Evolutionary conservation across 2,888 invertebrate species (phyloP), one percentile per base, ranked within the genome.

Genomic region (Rotaria sp.): DNA sequence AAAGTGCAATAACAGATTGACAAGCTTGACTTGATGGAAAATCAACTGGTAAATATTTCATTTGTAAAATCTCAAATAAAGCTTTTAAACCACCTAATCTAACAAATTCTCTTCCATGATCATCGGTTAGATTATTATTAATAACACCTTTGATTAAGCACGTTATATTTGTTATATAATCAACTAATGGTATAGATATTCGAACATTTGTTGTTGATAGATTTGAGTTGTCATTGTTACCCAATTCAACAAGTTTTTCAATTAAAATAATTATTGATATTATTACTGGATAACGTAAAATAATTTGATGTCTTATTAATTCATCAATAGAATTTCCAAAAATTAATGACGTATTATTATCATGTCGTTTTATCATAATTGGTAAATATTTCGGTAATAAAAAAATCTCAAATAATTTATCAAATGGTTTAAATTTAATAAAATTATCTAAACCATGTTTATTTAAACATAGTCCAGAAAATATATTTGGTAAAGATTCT

Each of bases 301-400:
- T 94, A 0, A 95, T 95, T 90, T 96, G 95, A 90, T 96, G 95
- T 84, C 95, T 92, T 94, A 96, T 95, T 21, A 96, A 90, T 90
- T 96, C 95, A 90, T 96, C 95, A 94, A 96, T 94, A 0, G 95
- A 94, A 91, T 94, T 94, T 26, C 95, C 95, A 57, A 96, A 92
- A 91, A 94, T 95, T 80, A 94, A 94, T 2, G 95, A 95, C 10
- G 95, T 95, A 59, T 85, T 85, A 41, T 38, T 21, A 88, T 94
- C 94, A 35, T 95, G 93, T 57, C 95, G 93, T 87, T 95, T 93
- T 85, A 95, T 93, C 95, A 96, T 95, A 10, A 95, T 95, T 4
- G 94, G 94, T 86, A 96, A 91, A 91, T 96, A 96, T 85, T 94
- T 94, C 0, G 95, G 94, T 0, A 95, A 95, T 11, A 96, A 92